phyloP scores from a whole-genome alignment of 2,797 vertebrate species.

The Psittacula echo region DNA sequence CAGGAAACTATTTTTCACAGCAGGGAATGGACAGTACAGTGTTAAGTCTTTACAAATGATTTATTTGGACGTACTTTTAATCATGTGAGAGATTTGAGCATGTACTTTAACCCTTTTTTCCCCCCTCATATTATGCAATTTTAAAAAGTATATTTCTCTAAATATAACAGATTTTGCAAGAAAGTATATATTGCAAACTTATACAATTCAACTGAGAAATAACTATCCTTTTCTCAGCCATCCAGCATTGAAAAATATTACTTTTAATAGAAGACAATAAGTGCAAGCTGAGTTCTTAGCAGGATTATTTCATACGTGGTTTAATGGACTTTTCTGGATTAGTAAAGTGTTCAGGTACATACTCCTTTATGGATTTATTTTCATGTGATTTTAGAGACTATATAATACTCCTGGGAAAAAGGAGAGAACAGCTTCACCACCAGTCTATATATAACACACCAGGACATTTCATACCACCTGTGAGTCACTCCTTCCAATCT shows the following conservation, averaged over 20 bases:
- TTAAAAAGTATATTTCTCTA: neutral
- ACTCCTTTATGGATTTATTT: neutral
- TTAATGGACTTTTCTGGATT: constrained; percentile 21
- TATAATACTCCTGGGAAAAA: neutral
- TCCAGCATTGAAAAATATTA: neutral
- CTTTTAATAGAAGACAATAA: constrained; percentile 30
- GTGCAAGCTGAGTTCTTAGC: neutral
- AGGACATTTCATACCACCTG: neutral
- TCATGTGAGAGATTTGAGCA: neutral
- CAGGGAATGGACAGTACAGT: neutral
- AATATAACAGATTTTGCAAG: neutral
- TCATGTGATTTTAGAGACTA: neutral
- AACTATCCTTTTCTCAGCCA: neutral
- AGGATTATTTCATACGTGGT: neutral
- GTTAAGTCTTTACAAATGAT: neutral
- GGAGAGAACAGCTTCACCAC: neutral
- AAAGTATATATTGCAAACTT: neutral
- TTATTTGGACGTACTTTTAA: neutral
- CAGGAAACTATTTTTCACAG: neutral
- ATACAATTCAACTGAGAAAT: neutral
- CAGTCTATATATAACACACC: neutral
- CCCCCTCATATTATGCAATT: neutral
- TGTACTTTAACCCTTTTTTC: neutral
- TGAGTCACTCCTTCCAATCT: neutral
- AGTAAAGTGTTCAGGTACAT: neutral